Percentiles rank a stretch among this genome's conserved stretches.
Conservation (phyloP, 1,140 invertebrate species). For the Calliopsis andreniformis region DNA sequence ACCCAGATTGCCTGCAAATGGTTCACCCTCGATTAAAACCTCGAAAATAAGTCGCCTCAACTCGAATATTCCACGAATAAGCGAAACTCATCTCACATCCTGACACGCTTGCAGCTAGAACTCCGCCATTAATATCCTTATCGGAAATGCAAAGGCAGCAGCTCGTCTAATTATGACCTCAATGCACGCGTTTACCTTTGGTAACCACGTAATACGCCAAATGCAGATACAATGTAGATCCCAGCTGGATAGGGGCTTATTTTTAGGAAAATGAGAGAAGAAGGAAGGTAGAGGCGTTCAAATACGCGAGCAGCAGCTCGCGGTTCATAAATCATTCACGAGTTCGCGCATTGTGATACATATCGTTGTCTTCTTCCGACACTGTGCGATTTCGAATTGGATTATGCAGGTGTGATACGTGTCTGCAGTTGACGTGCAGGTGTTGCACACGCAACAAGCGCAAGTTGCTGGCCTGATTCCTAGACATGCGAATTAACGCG, state of each 20-base stretch:
- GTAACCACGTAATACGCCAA: background rate
- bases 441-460: conserved; percentile 34
- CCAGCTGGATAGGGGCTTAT: background rate
- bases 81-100: background rate
- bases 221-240: background rate
- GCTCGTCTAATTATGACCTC: background rate
- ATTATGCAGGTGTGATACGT: conserved; percentile 40
- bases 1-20: too few species aligned
- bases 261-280: background rate
- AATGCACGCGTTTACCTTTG: background rate
- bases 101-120: background rate
- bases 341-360: conserved; percentile 41
- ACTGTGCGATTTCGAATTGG: conserved; percentile 31
- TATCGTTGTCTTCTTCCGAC: conserved; percentile 28
- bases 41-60: too few species aligned
- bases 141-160: background rate
- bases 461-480: conserved; percentile 46
- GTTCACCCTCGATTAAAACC: too few species aligned
- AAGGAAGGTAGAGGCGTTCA: too few species aligned
- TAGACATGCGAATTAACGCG: conserved; percentile 51
- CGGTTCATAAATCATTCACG: conserved; percentile 42
- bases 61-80: too few species aligned
- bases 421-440: conserved; percentile 29
- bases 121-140: background rate
- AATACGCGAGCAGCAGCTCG: background rate